These are phyloP conservation scores for Himalopsyche japonica DNA, from an alignment of 2,888 invertebrate species.

Conservation along the genomic window DNA sequence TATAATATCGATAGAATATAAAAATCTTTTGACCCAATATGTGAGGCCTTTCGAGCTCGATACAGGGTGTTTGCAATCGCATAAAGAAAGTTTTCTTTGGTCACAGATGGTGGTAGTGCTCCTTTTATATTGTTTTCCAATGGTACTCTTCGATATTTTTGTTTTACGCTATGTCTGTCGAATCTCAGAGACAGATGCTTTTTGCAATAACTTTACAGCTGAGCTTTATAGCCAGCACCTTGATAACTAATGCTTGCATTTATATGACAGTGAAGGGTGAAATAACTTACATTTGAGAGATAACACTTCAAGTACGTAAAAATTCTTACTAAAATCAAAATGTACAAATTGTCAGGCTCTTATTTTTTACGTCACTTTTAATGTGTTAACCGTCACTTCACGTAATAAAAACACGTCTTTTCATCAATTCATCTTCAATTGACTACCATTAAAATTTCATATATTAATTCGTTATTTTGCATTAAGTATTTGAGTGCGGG, in stretches of 20 bases:
- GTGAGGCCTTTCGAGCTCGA: not conserved
- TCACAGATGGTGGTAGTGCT: slow-evolving; percentile 5
- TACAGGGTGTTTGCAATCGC: not conserved
- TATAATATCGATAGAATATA: not conserved
- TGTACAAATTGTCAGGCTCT: too few relatives aligned
- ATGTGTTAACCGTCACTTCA: too few relatives aligned
- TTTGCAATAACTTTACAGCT: not conserved
- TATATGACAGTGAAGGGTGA: not conserved
- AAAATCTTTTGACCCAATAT: not conserved
- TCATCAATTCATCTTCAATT: too few relatives aligned
- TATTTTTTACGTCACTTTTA: too few relatives aligned
- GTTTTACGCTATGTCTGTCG: not conserved
- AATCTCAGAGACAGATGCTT: not conserved
- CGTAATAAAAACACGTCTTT: too few relatives aligned
- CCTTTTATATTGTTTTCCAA: slow-evolving; percentile 11
- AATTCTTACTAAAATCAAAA: too few relatives aligned
- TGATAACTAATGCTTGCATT: not conserved
- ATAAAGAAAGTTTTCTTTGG: not conserved
- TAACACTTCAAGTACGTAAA: too few relatives aligned
- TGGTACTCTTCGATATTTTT: not conserved
- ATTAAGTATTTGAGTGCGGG: too few relatives aligned
- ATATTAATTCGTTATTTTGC: too few relatives aligned
- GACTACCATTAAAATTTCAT: too few relatives aligned
- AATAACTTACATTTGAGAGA: too few relatives aligned
- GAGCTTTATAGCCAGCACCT: not conserved